Percentiles rank a stretch among this genome's conserved stretches.
Evolutionary conservation across 2,113 vertebrate genomes (phyloP).

Genomic region (Todiramphus chloris): DNA sequence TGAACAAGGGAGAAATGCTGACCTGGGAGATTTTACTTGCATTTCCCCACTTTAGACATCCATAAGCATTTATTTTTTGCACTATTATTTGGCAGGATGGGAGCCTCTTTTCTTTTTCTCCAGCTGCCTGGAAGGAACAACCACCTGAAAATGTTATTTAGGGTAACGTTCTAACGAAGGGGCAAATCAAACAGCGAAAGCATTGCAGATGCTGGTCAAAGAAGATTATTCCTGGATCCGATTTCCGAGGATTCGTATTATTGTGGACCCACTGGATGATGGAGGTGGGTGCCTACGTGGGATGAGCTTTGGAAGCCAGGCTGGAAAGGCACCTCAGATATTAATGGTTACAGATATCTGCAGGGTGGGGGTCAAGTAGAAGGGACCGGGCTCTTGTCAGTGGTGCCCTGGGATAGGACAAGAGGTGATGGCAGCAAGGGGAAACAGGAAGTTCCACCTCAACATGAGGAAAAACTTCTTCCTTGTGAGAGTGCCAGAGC

Average conservation of each 20-base stretch:
- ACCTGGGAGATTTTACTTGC: background rate
- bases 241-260: background rate
- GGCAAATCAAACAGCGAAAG: background rate
- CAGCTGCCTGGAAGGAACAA: background rate
- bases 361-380: too few relatives aligned
- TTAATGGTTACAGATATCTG: too few relatives aligned
- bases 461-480: too few relatives aligned
- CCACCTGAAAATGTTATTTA: background rate
- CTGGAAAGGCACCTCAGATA: background rate
- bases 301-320: background rate
- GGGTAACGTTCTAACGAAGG: background rate
- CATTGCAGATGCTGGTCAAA: background rate
- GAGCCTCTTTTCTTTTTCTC: background rate
- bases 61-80: background rate
- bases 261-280: fast-evolving
- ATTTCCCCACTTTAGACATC: background rate
- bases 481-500: too few relatives aligned
- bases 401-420: too few relatives aligned
- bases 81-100: background rate
- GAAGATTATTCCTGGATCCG: background rate
- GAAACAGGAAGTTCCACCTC: too few relatives aligned
- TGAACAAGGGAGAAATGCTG: background rate
- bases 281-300: background rate
- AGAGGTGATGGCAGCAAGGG: too few relatives aligned
- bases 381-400: too few relatives aligned